Evolutionary conservation across 2,113 vertebrate species (phyloP), one percentile per base, ranked within the genome.

Genomic region (Cygnus buccinator): DNA sequence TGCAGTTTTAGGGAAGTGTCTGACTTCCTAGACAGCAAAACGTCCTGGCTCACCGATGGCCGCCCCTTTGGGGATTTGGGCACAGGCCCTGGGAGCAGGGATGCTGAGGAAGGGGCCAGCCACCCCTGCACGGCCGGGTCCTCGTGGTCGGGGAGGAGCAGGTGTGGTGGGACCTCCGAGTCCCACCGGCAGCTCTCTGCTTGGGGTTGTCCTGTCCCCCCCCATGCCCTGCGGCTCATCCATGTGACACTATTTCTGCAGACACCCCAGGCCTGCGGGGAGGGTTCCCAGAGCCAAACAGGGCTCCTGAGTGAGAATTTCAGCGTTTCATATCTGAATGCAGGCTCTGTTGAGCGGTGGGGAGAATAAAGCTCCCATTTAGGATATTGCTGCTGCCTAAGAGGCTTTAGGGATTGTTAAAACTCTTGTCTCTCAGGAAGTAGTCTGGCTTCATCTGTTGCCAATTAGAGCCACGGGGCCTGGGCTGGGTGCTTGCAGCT

Each of bases 331-430:
- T 7, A 10, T 43, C 87, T 96, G 88, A 97, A 97, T 93, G 54
- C 73, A 28, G 23, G 48, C 83, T 96, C 86, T 96, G 77, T 96
- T 79, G 77, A 84, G 81, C 8, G 1, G 74, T n/a, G 37, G 1
- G 10, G 25, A 59, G 77, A 96, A 96, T 96, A 97, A 96, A 94
- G 90, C 89, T 94, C 41, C 89, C 92, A 92, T 95, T 96, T 94
- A 95, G 91, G 84, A 92, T 91, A 94, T 96, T 95, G 86, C 89
- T 96, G 80, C 67, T 89, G 84, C 79, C 81, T 97, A 96, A 97
- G 96, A 97, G 87, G 94, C 94, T 96, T 96, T 96, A 94, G 70
- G 87, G 95, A 92, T 97, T 96, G 91, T 92, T 93, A 92, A 94
- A 96, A 94, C 91, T 75, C 94, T 85, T 59, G 84, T 91, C 73